Percentiles rank a stretch among this genome's conserved stretches.
Conservation (phyloP, 37 sponge, comb jelly and placozoan genomes). For the Cladorhizidae sp. region DNA sequence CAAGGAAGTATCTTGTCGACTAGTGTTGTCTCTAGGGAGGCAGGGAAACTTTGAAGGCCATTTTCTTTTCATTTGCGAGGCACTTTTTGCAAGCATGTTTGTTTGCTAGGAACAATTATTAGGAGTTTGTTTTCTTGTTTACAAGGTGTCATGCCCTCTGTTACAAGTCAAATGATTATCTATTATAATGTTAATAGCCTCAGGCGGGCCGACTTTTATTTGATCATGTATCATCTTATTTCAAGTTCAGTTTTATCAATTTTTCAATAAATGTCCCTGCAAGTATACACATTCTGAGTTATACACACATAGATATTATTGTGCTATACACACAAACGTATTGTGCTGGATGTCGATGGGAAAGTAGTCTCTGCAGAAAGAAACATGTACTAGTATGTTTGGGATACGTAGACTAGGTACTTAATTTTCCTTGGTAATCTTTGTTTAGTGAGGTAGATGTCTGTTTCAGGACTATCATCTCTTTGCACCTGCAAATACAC, state of each 20-base stretch:
- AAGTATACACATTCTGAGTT: too few species aligned
- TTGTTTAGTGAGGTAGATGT: slow-evolving; percentile 62
- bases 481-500: slow-evolving; percentile 35
- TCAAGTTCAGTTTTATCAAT: not conserved
- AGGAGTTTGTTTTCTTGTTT: slow-evolving; percentile 19
- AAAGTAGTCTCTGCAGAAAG: too few species aligned
- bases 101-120: slow-evolving; percentile 10
- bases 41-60: slow-evolving; percentile 35
- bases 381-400: too few species aligned
- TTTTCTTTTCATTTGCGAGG: slow-evolving; percentile 48
- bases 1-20: slow-evolving; percentile 27
- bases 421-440: slow-evolving; percentile 59
- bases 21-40: slow-evolving; percentile 37
- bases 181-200: not conserved
- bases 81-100: slow-evolving; percentile 1
- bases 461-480: slow-evolving; percentile 19
- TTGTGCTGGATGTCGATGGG: too few species aligned
- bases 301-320: too few species aligned
- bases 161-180: not conserved
- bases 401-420: slow-evolving; percentile 38
- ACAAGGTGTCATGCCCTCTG: not conserved
- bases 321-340: too few species aligned
- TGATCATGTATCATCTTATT: not conserved
- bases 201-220: slow-evolving; percentile 12
- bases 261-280: slow-evolving; percentile 2